Evolutionary conservation across 2,113 vertebrate genomes (phyloP), one percentile per base, ranked within the genome.

Genomic region (Anolis carolinensis): DNA sequence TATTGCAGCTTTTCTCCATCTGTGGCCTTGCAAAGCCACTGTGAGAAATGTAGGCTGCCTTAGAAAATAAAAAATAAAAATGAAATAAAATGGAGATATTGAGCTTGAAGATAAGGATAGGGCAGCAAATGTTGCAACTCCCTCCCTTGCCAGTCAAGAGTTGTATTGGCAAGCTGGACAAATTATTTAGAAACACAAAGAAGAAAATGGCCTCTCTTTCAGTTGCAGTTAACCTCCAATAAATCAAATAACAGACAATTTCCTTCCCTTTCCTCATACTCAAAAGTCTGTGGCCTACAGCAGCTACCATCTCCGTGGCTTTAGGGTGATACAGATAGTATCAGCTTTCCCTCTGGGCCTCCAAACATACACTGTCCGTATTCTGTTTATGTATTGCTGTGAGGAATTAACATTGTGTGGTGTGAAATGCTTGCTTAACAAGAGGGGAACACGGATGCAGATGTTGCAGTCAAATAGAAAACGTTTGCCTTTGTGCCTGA

Each of bases 381-480:
- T 14, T 63, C 18, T 1, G 20, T 75, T n/a, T 25, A n/a, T n/a
- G n/a, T n/a, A n/a, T 74, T 18, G 36, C 59, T 18, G 8, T 32
- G 21, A 20, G 34, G 10, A 3, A 5, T 50, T 83, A 55, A 30
- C 52, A 23, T 7, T 6, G 68, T 48, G 34, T 50, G 30, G 39
- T 6, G 6, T 59, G 79, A 59, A 36, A 13, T 14, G 72, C 48
- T 44, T 0, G 0, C 34, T 1, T 84, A 27, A 68, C 8, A 6
- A 68, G 62, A 36, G n/a, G n/a, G 25, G 62, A 68, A 52, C 27
- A 23, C 3, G 20, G 52, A 44, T 72, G 23, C 4, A 25, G 3
- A 67, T 16, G n/a, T 16, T 7, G 5, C 4, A 23, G 18, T 21
- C 2, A n/a, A 7, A 39, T 2, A 7, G 30, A 25, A 32, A 1